These are phyloP conservation scores for Physocephala rufipes DNA, from an alignment of 2,888 invertebrate genomes.

Conservation along the genomic window DNA sequence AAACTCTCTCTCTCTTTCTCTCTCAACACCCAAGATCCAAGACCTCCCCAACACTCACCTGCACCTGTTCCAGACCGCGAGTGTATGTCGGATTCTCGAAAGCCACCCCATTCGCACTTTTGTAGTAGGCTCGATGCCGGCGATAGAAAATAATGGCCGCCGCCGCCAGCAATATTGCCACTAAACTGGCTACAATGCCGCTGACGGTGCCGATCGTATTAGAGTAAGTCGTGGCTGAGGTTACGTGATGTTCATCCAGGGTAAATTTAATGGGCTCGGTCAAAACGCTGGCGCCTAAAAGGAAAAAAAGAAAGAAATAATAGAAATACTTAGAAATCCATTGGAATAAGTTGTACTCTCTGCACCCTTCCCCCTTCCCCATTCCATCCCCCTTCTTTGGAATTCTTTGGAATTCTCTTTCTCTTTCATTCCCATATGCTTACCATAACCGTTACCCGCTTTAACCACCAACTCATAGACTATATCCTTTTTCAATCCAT, in stretches of 20 bases:
- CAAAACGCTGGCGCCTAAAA: constrained; percentile 75
- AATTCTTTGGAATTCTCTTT: no score
- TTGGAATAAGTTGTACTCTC: neutral
- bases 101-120: constrained; percentile 74
- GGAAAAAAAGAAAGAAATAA: constrained; percentile 12
- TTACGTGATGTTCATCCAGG: constrained; percentile 77
- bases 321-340: neutral
- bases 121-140: constrained; percentile 59
- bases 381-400: no score
- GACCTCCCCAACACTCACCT: no score
- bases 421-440: constrained; percentile 48
- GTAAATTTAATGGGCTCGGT: constrained; percentile 79
- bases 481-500: constrained; percentile 77
- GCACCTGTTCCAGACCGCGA: constrained; percentile 79
- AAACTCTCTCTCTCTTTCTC: constrained; percentile 15
- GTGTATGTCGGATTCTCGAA: constrained; percentile 88
- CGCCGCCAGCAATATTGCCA: constrained; percentile 62
- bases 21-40: constrained; percentile 17
- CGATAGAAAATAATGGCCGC: constrained; percentile 65
- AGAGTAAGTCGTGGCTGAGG: constrained; percentile 71
- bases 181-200: constrained; percentile 64
- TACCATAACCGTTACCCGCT: constrained; percentile 80
- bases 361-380: neutral
- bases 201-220: constrained; percentile 64
- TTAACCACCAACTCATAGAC: constrained; percentile 84